Conservation (phyloP, 2,797 vertebrate species). For the Threskiornis aethiopicus region DNA sequence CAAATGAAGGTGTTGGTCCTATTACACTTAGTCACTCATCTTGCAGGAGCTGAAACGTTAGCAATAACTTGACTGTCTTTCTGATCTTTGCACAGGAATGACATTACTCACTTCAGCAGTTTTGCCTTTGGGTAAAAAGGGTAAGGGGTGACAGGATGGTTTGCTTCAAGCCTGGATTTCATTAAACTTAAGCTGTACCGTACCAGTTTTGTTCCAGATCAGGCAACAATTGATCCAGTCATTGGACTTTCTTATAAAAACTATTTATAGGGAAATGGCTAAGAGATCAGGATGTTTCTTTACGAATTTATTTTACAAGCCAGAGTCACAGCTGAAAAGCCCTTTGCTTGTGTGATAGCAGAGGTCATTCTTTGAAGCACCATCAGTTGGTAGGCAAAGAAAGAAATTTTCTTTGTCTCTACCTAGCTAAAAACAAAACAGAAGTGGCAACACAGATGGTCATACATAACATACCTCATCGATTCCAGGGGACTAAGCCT, state of each 20-base stretch:
- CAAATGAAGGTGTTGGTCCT: background rate
- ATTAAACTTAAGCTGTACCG: background rate
- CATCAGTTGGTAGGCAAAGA: background rate
- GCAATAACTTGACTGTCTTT: background rate
- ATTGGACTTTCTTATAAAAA: slow-evolving; percentile 11
- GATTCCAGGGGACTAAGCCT: background rate
- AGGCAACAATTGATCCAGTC: slow-evolving; percentile 10
- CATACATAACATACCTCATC: background rate
- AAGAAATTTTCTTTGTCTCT: background rate
- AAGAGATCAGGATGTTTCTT: background rate
- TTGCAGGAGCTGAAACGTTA: background rate
- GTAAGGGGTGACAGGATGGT: background rate
- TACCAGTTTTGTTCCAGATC: background rate
- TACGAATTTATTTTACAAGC: background rate
- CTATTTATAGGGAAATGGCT: slow-evolving; percentile 10
- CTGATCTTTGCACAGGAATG: background rate
- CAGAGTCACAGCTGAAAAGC: background rate
- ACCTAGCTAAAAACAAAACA: background rate
- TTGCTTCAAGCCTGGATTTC: background rate
- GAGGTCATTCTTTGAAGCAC: background rate
- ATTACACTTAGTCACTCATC: background rate
- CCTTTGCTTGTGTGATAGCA: background rate
- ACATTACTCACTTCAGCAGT: background rate
- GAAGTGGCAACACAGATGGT: background rate
- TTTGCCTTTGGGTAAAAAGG: background rate